Conservation (phyloP, 2,113 vertebrate species). For the Siniperca chuatsi region DNA sequence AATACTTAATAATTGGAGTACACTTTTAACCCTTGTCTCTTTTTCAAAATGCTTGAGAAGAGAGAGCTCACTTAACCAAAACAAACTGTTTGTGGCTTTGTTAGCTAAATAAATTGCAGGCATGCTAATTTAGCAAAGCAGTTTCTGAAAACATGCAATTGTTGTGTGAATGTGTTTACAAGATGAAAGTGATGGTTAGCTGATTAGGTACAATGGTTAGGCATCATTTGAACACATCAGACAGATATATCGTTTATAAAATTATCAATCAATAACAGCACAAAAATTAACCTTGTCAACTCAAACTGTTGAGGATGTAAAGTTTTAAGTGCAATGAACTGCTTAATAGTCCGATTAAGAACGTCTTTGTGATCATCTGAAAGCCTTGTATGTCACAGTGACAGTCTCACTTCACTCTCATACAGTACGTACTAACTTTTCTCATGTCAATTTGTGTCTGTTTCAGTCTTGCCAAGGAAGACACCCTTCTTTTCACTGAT, state of each 20-base stretch:
- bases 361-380: neutral
- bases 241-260: neutral
- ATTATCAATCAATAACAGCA: neutral
- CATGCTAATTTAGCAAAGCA: neutral
- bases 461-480: neutral
- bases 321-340: neutral
- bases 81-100: neutral
- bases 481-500: neutral
- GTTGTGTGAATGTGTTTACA: neutral
- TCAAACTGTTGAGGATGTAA: no score
- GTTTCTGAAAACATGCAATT: neutral
- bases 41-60: neutral
- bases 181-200: neutral
- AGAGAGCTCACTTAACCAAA: neutral
- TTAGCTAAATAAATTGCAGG: neutral
- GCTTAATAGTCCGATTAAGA: neutral
- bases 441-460: neutral
- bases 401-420: neutral
- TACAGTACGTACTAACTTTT: neutral
- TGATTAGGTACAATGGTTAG: neutral
- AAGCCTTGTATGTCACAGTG: constrained; percentile 1
- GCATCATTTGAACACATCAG: neutral
- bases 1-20: neutral
- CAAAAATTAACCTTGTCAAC: no score
- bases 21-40: neutral